These are phyloP conservation scores for Ochropleura leucogaster DNA, from an alignment of 2,888 invertebrate genomes.

Conservation along the genomic window DNA sequence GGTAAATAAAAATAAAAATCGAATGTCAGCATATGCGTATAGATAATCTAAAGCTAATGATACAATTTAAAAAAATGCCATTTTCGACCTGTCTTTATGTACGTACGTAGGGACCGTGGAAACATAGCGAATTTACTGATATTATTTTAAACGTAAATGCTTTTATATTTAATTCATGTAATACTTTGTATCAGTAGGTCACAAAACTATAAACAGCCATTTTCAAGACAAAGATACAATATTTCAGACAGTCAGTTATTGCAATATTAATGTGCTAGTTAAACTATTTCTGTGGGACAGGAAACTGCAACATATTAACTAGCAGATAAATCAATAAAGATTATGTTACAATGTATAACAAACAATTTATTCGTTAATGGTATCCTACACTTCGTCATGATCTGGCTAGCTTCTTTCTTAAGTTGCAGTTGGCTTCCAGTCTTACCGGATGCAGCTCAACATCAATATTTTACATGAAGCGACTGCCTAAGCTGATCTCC, in stretches of 20 bases:
- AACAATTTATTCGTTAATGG: background rate
- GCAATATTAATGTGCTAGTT: conserved; percentile 33
- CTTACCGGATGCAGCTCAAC: no score
- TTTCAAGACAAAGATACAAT: conserved; percentile 13
- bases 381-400: no score
- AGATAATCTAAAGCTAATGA: no score
- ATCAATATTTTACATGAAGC: no score
- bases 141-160: background rate
- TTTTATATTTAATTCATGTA: background rate
- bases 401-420: no score
- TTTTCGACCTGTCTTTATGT: no score
- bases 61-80: no score
- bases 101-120: no score
- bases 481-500: no score
- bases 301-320: conserved; percentile 1
- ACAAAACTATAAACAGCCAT: background rate
- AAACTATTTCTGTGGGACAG: conserved; percentile 35
- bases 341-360: conserved; percentile 8
- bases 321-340: conserved; percentile 11
- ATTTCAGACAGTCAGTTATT: conserved; percentile 27
- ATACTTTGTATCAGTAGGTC: conserved; percentile 30
- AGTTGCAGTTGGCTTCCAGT: no score
- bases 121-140: background rate
- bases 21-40: no score
- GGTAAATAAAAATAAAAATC: no score